phyloP scores from a whole-genome alignment of 2,888 invertebrate species.

The Drosophila niveifrons region DNA sequence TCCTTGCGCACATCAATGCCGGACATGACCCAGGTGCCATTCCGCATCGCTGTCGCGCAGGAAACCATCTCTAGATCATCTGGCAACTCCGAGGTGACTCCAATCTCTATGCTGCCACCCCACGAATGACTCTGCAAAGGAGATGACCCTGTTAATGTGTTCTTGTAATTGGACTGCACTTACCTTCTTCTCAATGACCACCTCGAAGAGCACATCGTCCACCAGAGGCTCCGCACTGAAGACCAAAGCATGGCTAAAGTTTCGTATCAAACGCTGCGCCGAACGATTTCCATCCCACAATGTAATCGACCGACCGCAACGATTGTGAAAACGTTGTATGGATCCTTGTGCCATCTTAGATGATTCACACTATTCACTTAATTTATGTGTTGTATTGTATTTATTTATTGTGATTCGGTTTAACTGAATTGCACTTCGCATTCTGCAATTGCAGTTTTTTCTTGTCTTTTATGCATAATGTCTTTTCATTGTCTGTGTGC shows the following conservation, averaged over 20 bases:
- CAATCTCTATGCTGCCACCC: constrained; percentile 92
- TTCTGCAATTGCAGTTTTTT: constrained; percentile 16
- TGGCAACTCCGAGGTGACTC: constrained; percentile 90
- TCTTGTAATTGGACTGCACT: background rate
- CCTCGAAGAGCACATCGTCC: constrained; percentile 94
- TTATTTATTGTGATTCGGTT: background rate
- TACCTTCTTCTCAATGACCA: constrained; percentile 95
- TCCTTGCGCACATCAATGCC: constrained; percentile 94
- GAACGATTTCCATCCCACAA: constrained; percentile 94
- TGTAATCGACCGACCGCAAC: constrained; percentile 94
- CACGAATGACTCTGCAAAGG: constrained; percentile 90
- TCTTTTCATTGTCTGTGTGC: constrained; percentile 1
- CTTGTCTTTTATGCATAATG: constrained; percentile 11
- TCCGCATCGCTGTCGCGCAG: constrained; percentile 91
- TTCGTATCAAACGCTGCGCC: constrained; percentile 91
- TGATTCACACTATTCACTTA: background rate
- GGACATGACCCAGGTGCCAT: constrained; percentile 96
- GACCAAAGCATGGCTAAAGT: constrained; percentile 95
- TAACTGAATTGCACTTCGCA: constrained; percentile 27
- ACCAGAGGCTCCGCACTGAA: constrained; percentile 92
- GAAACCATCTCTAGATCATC: constrained; percentile 89
- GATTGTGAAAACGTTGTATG: constrained; percentile 83
- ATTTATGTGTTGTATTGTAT: constrained; percentile 9
- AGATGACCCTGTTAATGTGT: constrained; percentile 13
- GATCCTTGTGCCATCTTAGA: background rate